phyloP scores from a whole-genome alignment of 2,113 vertebrate species.

The Channa maculata region DNA sequence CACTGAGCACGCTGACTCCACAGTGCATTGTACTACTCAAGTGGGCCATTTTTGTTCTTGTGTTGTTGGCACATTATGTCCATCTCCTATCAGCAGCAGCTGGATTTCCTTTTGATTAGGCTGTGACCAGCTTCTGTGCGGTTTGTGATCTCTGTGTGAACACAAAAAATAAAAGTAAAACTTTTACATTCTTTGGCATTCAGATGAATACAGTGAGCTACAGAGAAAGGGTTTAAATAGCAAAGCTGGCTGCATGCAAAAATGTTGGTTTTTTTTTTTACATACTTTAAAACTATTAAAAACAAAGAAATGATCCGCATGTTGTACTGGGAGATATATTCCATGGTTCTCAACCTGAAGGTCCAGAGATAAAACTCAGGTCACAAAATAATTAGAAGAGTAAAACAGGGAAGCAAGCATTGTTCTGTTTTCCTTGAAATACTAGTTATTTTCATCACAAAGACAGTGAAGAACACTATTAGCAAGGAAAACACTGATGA shows the following conservation, averaged over 20 bases:
- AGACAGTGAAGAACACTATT: no score
- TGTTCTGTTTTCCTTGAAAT: no score
- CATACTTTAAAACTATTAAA: no score
- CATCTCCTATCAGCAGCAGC: slow-evolving; percentile 86
- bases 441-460: no score
- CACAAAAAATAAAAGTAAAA: neutral
- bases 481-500: no score
- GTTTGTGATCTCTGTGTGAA: slow-evolving; percentile 86
- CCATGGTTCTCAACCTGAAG: no score
- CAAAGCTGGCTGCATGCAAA: neutral
- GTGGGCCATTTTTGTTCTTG: neutral
- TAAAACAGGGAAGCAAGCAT: no score
- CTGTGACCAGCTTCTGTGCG: slow-evolving; percentile 80
- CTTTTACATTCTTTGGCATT: neutral
- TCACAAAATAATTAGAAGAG: no score
- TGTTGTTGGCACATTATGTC: neutral
- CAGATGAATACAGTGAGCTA: neutral
- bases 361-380: no score
- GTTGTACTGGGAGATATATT: no score
- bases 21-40: neutral
- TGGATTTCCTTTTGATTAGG: slow-evolving; percentile 81
- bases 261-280: no score
- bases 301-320: no score
- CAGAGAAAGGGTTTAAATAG: neutral
- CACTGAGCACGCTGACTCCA: neutral